Base-by-base conservation (phyloP, 2,888 invertebrate genomes). In the Argynnis bischoffii region DNA sequence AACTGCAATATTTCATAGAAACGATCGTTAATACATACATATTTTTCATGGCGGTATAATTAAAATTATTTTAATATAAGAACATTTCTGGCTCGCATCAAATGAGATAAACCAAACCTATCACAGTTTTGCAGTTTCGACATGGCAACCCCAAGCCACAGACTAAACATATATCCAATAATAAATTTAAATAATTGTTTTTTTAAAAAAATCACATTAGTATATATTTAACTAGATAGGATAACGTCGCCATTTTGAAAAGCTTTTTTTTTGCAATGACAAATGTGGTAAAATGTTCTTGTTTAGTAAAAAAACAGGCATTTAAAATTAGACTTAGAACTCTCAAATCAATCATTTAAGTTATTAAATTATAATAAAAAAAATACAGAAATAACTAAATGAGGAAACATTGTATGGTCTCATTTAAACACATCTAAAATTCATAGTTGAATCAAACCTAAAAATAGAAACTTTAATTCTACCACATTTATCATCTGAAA, bases 161-260 rank as follows among this genome's bases (percentile, higher is more conserved):
- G 57, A 69, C 53, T 63, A 53, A 60, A 69, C 31, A 26, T 5
- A 64, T 69, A 64, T 55, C 66, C 59, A 59, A 61, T 66, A 68
- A 67, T 63, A 31, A 41, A 41, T 41, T 59, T 70, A 63, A 57
- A 66, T 55, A 66, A 66, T 59, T 64, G 56, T 55, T 46, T 55
- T 60, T 65, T 50, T 54, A 67, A 69, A 66, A 64, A 61, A 73
- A 72, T 67, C 63, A 72, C 72, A 70, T 67, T 63, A 66, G 64
- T 67, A 67, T 64, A 68, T 67, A 69, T 59, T 69, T 65, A 65
- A 67, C 71, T 69, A 72, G 64, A 65, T 67, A 70, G 70, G 68
- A 70, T 60, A 55, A 61, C 66, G 66, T 64, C 71, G 68, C 72
- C 69, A 70, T 70, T 61, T 72, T 63, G 67, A 46, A 13, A 51